Base-by-base conservation (phyloP, 2,888 invertebrate species). In the Coleophora flavipennella region DNA sequence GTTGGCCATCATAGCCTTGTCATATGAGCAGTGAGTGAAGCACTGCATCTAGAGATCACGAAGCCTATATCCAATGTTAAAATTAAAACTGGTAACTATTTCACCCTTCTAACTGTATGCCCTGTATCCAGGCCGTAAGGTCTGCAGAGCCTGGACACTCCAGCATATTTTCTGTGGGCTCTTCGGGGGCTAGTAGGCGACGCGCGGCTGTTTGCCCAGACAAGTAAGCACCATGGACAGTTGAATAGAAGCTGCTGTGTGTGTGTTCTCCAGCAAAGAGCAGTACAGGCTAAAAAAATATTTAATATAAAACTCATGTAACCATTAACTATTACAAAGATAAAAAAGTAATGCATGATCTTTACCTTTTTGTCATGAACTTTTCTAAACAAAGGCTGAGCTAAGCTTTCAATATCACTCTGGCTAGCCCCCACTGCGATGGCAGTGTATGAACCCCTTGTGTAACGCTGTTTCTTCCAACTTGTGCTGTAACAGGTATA, bases 181-280 rank as follows among this genome's bases (percentile, higher is more conserved):
- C 87, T 36, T 91, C 90, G 12, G 87, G 75, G 10, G 86, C 85
- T 36, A 93, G 66, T 34, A 95, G 67, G 38, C 89, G 85, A 67
- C 93, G 91, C 32, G 95, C 94, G 29, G 93, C 93, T 12, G 90
- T 89, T 54, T 93, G 88, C 1, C 97, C 97, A 35, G 94, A 93
- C 39, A 97, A 80, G 64, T 94, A 95, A 29, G 97, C 97, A 35
- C 97, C 97, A 68, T 97, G 97, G 28, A 95, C 96, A 1, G 97
- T 97, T 36, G 96, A 97, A 76, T 97, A 97, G 73, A 95, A 97
- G 68, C 90, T 93, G 64, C 93, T 92, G 85, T 97, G 97, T 33
- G 96, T 96, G 60, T 97, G 97, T 84, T 97, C 97, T 44, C 97
- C 97, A 57, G 96, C 97, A 85, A 97, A 97, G 62, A 94, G 80